phyloP scores from a whole-genome alignment of 2,888 invertebrate species.

The Acleris literana region DNA sequence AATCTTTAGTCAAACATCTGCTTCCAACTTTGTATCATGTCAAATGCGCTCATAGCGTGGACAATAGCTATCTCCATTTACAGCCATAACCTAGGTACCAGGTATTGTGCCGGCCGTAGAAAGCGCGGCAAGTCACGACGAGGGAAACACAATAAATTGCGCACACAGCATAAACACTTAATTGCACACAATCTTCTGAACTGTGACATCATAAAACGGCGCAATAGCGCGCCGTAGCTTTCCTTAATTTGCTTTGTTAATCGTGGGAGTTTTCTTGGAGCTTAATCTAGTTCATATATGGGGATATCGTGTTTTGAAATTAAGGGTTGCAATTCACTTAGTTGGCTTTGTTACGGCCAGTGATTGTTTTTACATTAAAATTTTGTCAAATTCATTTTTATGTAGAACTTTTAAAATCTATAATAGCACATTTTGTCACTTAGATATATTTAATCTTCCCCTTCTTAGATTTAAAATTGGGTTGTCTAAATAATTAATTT shows the following conservation, averaged over 20 bases:
- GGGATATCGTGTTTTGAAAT: neutral
- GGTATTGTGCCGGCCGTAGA: conserved; percentile 29
- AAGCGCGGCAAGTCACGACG: conserved; percentile 35
- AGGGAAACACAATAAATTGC: conserved; percentile 37
- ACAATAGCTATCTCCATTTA: conserved; percentile 1
- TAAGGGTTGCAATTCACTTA: neutral
- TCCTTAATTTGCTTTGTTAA: conserved; percentile 33
- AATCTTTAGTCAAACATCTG: too few species aligned
- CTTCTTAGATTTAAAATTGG: too few species aligned
- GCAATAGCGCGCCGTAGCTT: conserved; percentile 29
- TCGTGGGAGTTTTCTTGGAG: conserved; percentile 23
- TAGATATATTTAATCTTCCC: too few species aligned
- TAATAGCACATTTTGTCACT: too few species aligned
- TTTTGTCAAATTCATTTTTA: too few species aligned
- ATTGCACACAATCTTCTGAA: conserved; percentile 36
- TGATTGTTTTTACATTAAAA: too few species aligned
- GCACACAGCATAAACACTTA: conserved; percentile 27
- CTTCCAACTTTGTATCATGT: too few species aligned
- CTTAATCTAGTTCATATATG: neutral
- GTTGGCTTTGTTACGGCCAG: too few species aligned
- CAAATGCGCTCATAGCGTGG: neutral
- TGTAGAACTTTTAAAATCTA: too few species aligned
- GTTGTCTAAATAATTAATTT: too few species aligned
- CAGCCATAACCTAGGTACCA: conserved; percentile 4
- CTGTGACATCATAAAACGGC: conserved; percentile 37